phyloP scores from a whole-genome alignment of 2,797 vertebrate species.

The Rhyacichthys aspro region DNA sequence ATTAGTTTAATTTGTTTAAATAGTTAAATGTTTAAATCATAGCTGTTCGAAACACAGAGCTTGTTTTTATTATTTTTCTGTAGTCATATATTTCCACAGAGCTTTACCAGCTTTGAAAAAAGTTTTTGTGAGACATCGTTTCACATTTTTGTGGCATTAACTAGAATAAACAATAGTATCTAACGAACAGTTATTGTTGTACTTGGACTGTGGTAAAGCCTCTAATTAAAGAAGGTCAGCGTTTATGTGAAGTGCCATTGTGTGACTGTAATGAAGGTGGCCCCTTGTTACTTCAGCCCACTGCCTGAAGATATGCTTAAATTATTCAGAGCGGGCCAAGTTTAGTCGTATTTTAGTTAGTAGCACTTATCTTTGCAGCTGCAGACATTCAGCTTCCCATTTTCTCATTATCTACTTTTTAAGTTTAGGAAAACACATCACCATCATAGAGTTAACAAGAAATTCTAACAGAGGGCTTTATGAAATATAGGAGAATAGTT shows the following conservation, averaged over 20 bases:
- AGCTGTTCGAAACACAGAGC: neutral
- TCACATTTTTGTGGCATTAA: neutral
- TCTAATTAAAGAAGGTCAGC: slow-evolving; percentile 14
- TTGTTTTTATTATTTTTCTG: neutral
- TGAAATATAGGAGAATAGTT: slow-evolving; percentile 5
- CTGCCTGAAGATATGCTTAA: slow-evolving; percentile 23
- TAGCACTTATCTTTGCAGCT: slow-evolving; percentile 13
- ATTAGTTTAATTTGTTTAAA: neutral
- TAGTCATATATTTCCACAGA: neutral
- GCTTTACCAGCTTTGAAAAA: neutral
- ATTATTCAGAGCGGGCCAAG: slow-evolving; percentile 44
- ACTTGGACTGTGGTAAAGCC: slow-evolving; percentile 6
- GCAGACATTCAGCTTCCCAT: neutral
- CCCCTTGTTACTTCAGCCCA: slow-evolving; percentile 21
- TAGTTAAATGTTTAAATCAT: neutral
- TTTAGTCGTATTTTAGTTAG: slow-evolving; percentile 21
- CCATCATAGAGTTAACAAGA: slow-evolving; percentile 7
- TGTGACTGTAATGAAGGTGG: slow-evolving; percentile 19
- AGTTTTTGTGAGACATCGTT: neutral
- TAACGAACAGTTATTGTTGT: neutral
- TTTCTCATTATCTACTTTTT: neutral
- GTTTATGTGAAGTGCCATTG: neutral
- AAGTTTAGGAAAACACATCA: neutral
- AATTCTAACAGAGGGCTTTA: slow-evolving; percentile 7
- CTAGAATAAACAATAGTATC: neutral